Conservation (phyloP, 2,113 vertebrate genomes). For the Plecotus auritus region DNA sequence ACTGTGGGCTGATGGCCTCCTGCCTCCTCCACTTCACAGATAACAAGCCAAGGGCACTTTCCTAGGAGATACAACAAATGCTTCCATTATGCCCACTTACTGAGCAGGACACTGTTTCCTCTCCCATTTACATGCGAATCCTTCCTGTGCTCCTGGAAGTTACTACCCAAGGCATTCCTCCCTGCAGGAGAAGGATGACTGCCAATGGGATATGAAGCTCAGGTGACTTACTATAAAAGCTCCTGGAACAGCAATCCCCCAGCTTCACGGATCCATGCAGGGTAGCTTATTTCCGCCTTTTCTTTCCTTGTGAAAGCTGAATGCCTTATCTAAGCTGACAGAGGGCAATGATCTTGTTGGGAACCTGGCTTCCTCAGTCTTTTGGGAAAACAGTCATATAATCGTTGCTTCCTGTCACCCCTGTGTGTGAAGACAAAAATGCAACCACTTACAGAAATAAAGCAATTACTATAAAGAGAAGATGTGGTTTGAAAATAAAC, state of each 20-base stretch:
- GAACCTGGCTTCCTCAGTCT: neutral
- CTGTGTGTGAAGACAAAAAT: neutral
- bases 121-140: slow-evolving; percentile 46
- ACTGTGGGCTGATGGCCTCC: neutral
- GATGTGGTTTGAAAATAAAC: slow-evolving; percentile 16
- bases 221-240: slow-evolving; percentile 2
- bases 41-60: neutral
- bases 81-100: slow-evolving; percentile 34
- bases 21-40: neutral
- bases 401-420: neutral
- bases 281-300: neutral
- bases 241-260: slow-evolving; percentile 26
- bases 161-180: neutral
- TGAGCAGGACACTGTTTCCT: slow-evolving; percentile 40
- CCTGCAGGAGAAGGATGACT: neutral
- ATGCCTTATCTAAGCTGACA: neutral
- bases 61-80: slow-evolving; percentile 39
- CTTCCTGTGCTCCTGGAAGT: slow-evolving; percentile 51
- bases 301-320: slow-evolving; percentile 14
- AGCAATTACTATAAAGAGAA: neutral
- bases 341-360: neutral
- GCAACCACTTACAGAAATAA: neutral
- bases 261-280: neutral
- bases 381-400: neutral
- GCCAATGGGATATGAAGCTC: neutral